Base-by-base conservation (phyloP, 2,113 vertebrate genomes). In the Crotalus viridis region DNA sequence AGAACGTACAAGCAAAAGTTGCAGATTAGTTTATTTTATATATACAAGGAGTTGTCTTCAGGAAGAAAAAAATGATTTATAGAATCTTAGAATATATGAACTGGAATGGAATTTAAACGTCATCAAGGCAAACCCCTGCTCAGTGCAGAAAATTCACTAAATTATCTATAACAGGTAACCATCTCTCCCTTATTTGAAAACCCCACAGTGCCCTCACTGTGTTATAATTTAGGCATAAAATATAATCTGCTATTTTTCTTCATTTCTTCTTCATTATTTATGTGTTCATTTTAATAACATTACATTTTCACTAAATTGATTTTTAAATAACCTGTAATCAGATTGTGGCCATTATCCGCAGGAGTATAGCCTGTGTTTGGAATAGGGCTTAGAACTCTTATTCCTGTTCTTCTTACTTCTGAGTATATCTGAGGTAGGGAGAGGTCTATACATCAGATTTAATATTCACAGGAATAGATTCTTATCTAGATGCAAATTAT, bases 221-320 rank as follows among this genome's bases (percentile, higher is more conserved):
- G n/a, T 81, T 81, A 33, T 57, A 9, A 10, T 93, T 91, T 81
- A 94, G 91, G 59, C 85, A 69, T 17, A 69, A 4, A 59, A 86
- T 33, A 93, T 90, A 15, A 46, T 55, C 92, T 90, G 51, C 33
- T 59, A 46, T 4, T 89, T 90, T 48, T 93, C 22, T 15, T 39
- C 56, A 3, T 13, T 92, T 39, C 94, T 91, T 52, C 90, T 52
- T 64, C 61, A 69, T 69, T 69, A 69, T 69, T 92, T 93, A 21
- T 90, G n/a, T 22, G 85, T 93, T 74, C 2, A 22, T 7, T 21
- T 4, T 55, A 88, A 43, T 43, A 15, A n/a, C 24, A 95, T 92
- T 94, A 5, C 54, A 39, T 92, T 94, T 51, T 93, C 1, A 17
- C 9, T 90, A 33, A 69, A 94, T 94, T 92, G 51, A 93, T 89